Evolutionary conservation across 2,113 vertebrate species (phyloP).

Genomic region (Cryptomyrus ogoouensis): DNA sequence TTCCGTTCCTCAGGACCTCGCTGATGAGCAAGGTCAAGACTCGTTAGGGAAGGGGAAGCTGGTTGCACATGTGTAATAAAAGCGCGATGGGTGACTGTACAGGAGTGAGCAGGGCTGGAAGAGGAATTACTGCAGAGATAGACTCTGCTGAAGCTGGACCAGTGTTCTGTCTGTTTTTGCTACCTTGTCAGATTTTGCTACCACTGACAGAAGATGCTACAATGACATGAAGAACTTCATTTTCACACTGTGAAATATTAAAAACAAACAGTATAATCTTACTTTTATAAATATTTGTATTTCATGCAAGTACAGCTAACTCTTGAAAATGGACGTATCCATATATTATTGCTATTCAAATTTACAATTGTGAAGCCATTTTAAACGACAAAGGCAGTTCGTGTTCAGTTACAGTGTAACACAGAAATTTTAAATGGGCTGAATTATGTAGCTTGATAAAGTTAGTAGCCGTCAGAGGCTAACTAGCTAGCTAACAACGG

Average conservation of each 20-base stretch:
- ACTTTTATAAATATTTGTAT: neutral
- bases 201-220: neutral
- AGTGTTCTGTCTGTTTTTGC: neutral
- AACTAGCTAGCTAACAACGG: neutral
- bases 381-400: neutral
- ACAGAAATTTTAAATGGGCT: neutral
- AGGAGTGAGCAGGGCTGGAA: neutral
- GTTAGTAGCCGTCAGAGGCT: neutral
- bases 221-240: neutral
- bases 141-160: neutral
- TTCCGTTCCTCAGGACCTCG: conserved; percentile 20
- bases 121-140: neutral
- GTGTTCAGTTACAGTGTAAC: neutral
- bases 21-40: conserved; percentile 43
- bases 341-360: neutral
- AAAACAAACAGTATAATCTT: neutral
- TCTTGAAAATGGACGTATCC: neutral
- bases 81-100: neutral
- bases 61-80: neutral
- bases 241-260: neutral
- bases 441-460: neutral
- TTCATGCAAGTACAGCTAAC: neutral
- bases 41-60: conserved; percentile 27
- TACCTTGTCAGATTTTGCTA: neutral
- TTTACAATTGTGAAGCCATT: neutral